phyloP scores from a whole-genome alignment of 2,888 invertebrate species.

The Allacma fusca region DNA sequence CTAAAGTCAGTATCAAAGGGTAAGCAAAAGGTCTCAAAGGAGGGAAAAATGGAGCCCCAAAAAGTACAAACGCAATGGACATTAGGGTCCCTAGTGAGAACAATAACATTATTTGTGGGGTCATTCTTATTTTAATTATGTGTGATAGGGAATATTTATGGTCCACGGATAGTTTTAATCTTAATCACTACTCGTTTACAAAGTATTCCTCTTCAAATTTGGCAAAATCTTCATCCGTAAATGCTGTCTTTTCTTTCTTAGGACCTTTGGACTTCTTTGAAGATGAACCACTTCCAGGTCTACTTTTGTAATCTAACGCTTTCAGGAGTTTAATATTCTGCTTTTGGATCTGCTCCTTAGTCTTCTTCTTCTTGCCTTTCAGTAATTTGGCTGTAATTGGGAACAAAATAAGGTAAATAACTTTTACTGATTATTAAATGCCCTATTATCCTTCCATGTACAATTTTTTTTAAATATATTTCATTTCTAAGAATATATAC shows the following conservation, averaged over 20 bases:
- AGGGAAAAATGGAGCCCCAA: slow-evolving; percentile 59
- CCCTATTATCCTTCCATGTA: no score
- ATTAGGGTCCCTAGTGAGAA: slow-evolving; percentile 47
- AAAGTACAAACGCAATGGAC: slow-evolving; percentile 48
- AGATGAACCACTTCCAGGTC: slow-evolving; percentile 28
- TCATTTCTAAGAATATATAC: no score
- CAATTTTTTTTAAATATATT: no score
- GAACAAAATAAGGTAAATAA: no score
- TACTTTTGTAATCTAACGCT: slow-evolving; percentile 46
- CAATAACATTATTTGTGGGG: slow-evolving; percentile 48
- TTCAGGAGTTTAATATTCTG: slow-evolving; percentile 54
- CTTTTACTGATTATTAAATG: no score
- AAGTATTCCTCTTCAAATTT: slow-evolving; percentile 74
- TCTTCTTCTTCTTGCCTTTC: slow-evolving; percentile 44
- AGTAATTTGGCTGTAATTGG: slow-evolving; percentile 32
- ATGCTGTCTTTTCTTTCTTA: slow-evolving; percentile 70
- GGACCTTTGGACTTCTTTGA: slow-evolving; percentile 61
- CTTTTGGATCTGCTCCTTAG: slow-evolving; percentile 48
- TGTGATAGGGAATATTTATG: no score
- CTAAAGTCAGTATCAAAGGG: slow-evolving; percentile 44
- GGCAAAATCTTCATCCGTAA: slow-evolving; percentile 75
- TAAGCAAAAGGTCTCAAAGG: slow-evolving; percentile 51
- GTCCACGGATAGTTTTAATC: no score
- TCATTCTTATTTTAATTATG: not conserved
- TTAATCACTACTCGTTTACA: slow-evolving; percentile 62